phyloP scores from a whole-genome alignment of 2,888 invertebrate genomes.

The Galerucella calmariensis region DNA sequence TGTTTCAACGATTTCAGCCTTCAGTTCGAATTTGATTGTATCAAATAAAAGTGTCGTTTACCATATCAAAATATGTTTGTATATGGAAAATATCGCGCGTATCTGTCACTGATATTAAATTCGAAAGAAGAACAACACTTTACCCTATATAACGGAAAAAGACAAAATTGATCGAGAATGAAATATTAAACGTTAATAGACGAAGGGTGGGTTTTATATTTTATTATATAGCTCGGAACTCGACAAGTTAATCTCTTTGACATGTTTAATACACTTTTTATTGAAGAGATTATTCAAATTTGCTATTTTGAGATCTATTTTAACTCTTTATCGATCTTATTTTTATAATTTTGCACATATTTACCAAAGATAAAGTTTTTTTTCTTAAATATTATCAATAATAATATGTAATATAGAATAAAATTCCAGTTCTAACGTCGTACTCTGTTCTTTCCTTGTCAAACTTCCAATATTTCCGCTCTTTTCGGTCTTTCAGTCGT shows the following conservation, averaged over 20 bases:
- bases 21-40: conserved; percentile 45
- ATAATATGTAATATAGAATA: conserved; percentile 2
- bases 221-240: conserved; percentile 11
- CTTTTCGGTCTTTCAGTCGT: conserved; percentile 40
- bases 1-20: conserved; percentile 30
- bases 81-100: conserved; percentile 39
- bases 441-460: conserved; percentile 37
- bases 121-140: conserved; percentile 29
- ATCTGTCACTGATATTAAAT: conserved; percentile 40
- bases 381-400: too few relatives aligned
- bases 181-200: conserved; percentile 36
- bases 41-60: conserved; percentile 41
- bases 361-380: too few relatives aligned
- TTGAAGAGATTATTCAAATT: not conserved
- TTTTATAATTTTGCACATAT: not conserved
- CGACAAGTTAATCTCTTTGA: not conserved
- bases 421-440: conserved; percentile 30
- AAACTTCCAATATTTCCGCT: conserved; percentile 50
- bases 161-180: conserved; percentile 22
- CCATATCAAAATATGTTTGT: conserved; percentile 44
- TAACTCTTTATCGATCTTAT: not conserved
- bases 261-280: not conserved
- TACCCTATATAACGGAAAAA: conserved; percentile 21
- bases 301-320: not conserved
- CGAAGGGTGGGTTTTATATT: conserved; percentile 39